Evolutionary conservation across 1,140 invertebrate genomes (phyloP), one percentile per base, ranked within the genome.

Genomic region (Nymphalis io): DNA sequence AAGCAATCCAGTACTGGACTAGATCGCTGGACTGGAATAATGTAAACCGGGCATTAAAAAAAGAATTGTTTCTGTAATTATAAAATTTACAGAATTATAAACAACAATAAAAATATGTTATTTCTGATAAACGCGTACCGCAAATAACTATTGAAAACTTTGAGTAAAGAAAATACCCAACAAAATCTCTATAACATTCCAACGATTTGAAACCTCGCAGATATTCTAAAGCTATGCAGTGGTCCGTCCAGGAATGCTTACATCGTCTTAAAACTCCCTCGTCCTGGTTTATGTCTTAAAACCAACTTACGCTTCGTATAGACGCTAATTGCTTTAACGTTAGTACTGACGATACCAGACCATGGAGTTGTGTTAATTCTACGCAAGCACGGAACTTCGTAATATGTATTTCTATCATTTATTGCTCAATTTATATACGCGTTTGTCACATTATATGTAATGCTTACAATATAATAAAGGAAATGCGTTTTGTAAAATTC

Each of bases 301-400:
- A 62, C 27, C 68, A 38, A 63, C 20, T 63, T 57, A 42, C 53
- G 33, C 61, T 70, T n/a, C 20, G 48, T 53, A 55, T n/a, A 80
- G 71, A 78, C 80, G 80, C 76, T 88, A 87, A 88, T 87, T 88
- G 83, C 84, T 84, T 83, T 84, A 84, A 42, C 78, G 73, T 79
- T 42, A 18, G 39, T 23, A 20, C 46, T 38, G n/a, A 42, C 46
- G 33, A 63, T 63, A 53, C 21, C 4, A 38, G 44, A 53, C 20
- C 21, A 20, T 55, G n/a, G 13, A 55, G 0, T 15, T 55, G 51
- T n/a, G 5, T 53, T 16, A 11, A 13, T 21, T 11, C 1, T 53
- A 18, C n/a, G 16, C 15, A 48, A n/a, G 18, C 20, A 3, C 11
- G 15, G 11, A n/a, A 44, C 27, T 33, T 4, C 27, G 27, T 33